A percentile compares a stretch with the other conserved stretches of the same genome.
Evolutionary conservation across 2,797 vertebrate genomes (phyloP).

Genomic region (Vipera ursinii): DNA sequence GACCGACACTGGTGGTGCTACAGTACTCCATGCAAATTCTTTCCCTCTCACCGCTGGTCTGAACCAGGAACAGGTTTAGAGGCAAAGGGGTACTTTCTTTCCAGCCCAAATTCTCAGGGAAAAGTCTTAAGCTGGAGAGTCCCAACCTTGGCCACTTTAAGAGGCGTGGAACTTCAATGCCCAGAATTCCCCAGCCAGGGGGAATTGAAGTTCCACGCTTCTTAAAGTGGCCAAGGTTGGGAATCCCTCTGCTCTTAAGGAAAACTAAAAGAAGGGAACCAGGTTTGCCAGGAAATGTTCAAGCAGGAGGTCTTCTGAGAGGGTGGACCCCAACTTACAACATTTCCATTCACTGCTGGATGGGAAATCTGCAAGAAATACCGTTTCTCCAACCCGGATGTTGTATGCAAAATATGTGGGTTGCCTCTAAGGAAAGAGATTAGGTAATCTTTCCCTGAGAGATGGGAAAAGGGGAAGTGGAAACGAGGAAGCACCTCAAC

Average conservation of each 20-base stretch:
- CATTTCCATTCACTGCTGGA: not conserved
- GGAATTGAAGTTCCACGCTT: not conserved
- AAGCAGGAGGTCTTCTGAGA: not conserved
- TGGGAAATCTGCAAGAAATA: not conserved
- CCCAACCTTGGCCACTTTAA: not conserved
- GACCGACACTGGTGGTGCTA: not conserved
- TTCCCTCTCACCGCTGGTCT: not conserved
- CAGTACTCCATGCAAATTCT: conserved; percentile 10
- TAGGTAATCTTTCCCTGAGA: not conserved
- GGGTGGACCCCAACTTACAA: not conserved
- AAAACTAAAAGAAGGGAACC: not conserved
- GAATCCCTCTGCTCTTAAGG: not conserved
- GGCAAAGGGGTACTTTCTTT: not conserved
- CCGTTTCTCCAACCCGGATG: not conserved
- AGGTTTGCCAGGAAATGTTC: no score
- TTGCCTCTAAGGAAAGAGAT: not conserved
- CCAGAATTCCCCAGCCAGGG: no score
- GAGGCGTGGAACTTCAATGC: not conserved
- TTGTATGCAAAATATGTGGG: not conserved
- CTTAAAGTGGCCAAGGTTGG: not conserved
- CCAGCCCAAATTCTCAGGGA: not conserved
- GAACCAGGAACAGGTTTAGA: conserved; percentile 9
- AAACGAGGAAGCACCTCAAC: not conserved
- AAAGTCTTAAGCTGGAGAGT: not conserved
- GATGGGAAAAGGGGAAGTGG: not conserved